Percentiles rank a stretch among this genome's conserved stretches.
Evolutionary conservation across 2,888 invertebrate genomes (phyloP).

Genomic region (Epinotia demarniana): DNA sequence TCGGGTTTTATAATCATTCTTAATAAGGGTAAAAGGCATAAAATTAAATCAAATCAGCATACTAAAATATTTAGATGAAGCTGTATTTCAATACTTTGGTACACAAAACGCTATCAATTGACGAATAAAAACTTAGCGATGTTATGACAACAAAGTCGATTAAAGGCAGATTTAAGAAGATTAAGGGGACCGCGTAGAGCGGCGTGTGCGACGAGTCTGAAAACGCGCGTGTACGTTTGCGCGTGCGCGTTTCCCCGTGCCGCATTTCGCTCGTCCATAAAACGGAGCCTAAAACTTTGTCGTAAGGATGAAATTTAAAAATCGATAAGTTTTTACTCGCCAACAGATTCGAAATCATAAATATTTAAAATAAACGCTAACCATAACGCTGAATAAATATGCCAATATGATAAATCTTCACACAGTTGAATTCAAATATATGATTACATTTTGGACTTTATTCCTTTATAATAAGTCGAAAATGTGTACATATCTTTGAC

Average conservation of each 20-base stretch:
- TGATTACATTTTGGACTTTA: no score
- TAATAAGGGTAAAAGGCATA: neutral
- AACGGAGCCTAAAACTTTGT: neutral
- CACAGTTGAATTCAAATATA: neutral
- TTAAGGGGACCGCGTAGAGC: neutral
- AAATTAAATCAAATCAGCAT: neutral
- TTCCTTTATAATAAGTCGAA: no score
- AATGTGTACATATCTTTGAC: no score
- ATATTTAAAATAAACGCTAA: conserved; percentile 18
- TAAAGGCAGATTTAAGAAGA: neutral
- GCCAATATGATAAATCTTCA: neutral
- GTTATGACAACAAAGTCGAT: neutral
- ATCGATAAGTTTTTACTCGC: conserved; percentile 6
- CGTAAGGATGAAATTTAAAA: neutral
- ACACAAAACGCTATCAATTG: conserved; percentile 6
- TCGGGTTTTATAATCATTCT: neutral
- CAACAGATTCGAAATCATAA: neutral
- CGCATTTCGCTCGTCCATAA: neutral
- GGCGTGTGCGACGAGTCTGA: neutral
- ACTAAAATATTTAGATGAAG: conserved; percentile 12
- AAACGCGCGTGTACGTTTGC: neutral
- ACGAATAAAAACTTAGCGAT: conserved; percentile 5
- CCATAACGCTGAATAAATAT: conserved; percentile 20
- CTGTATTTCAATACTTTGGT: neutral
- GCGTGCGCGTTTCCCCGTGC: neutral